Evolutionary conservation across 2,797 vertebrate genomes (phyloP).

Genomic region (Schizothorax lantsangensis): DNA sequence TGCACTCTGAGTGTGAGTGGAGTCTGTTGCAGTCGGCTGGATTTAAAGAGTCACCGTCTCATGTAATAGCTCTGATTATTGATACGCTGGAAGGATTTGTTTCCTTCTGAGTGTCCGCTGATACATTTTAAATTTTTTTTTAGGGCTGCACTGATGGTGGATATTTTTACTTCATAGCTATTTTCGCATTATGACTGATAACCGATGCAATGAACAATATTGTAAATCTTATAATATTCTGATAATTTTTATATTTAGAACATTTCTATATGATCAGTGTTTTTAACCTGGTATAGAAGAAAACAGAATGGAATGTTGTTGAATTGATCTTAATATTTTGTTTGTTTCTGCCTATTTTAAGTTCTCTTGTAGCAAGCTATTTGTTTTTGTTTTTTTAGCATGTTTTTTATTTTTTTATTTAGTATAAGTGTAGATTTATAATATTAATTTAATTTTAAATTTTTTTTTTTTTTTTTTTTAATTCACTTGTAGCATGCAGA

Average conservation of each 20-base stretch:
- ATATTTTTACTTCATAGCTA: not conserved
- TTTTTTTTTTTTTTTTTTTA: no score
- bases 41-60: not conserved
- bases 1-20: constrained; percentile 46
- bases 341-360: not conserved
- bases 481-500: not conserved
- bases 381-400: not conserved
- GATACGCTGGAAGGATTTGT: not conserved
- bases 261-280: not conserved
- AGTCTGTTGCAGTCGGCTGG: not conserved
- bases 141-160: not conserved
- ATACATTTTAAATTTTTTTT: not conserved
- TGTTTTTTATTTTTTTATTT: no score
- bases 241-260: not conserved
- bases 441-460: no score
- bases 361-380: not conserved
- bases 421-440: no score
- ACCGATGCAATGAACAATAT: not conserved
- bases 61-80: constrained; percentile 17
- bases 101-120: not conserved
- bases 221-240: not conserved
- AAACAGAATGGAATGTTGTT: not conserved
- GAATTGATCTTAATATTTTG: not conserved
- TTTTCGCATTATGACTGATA: not conserved
- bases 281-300: not conserved